A percentile compares a stretch with the other conserved stretches of the same genome.
These are phyloP conservation scores for Perdita meconis DNA, from an alignment of 2,888 invertebrate genomes.

Conservation along the genomic window DNA sequence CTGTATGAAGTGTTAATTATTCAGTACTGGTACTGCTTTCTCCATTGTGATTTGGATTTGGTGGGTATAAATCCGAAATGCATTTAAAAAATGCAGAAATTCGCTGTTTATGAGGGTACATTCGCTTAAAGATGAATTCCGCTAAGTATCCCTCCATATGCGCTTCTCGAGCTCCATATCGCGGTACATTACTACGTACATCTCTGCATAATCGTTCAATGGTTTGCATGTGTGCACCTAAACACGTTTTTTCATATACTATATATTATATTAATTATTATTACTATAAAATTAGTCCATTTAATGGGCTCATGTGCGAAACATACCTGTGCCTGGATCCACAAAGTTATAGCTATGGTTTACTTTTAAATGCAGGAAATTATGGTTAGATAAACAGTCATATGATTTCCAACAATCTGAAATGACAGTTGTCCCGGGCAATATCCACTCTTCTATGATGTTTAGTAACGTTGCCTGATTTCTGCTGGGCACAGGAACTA, in stretches of 20 bases:
- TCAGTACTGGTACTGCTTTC: too few species aligned
- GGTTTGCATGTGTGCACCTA: conserved; percentile 5
- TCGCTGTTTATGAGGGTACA: background rate
- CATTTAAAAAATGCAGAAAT: background rate
- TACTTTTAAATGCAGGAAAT: background rate
- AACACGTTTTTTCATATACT: background rate
- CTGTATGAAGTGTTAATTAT: too few species aligned
- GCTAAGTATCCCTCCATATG: background rate
- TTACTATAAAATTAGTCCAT: background rate
- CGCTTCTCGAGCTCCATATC: conserved; percentile 4
- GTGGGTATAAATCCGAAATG: background rate
- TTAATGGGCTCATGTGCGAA: background rate
- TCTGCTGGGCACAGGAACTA: background rate
- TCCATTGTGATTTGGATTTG: background rate
- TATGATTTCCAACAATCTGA: conserved; percentile 16
- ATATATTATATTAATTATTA: too few species aligned
- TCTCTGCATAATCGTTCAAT: conserved; percentile 6
- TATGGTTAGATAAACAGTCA: background rate
- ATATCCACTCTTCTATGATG: background rate
- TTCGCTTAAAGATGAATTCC: conserved; percentile 2
- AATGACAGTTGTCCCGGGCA: conserved; percentile 2
- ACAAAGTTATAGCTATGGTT: background rate
- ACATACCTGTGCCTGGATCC: background rate
- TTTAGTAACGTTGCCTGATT: background rate
- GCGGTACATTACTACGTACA: background rate